A percentile compares a stretch with the other conserved stretches of the same genome.
These are phyloP conservation scores for Spea multiplicata DNA, from an alignment of 2,113 vertebrate genomes.

Conservation along the genomic window DNA sequence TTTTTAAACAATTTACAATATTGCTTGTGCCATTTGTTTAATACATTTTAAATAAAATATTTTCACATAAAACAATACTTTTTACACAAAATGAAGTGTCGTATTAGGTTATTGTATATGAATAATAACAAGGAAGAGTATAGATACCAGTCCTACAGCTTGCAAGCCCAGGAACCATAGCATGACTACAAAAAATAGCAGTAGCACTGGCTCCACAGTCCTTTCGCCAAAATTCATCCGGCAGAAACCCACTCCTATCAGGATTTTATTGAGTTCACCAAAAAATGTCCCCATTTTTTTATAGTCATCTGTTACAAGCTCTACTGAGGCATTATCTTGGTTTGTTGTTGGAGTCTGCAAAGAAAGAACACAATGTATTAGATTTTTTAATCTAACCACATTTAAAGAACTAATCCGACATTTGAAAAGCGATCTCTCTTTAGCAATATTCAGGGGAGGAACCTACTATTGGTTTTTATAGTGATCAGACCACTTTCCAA, in stretches of 20 bases:
- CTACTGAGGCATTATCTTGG: slow-evolving; percentile 52
- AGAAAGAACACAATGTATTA: slow-evolving; percentile 11
- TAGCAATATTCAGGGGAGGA: too few species aligned
- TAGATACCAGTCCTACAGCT: slow-evolving; percentile 89
- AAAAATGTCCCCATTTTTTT: slow-evolving; percentile 93
- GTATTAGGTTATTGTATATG: slow-evolving; percentile 84
- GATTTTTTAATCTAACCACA: too few species aligned
- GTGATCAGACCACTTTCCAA: too few species aligned
- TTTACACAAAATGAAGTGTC: neutral
- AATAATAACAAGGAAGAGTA: slow-evolving; percentile 93
- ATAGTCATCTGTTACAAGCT: slow-evolving; percentile 79
- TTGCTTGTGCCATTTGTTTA: slow-evolving; percentile 27
- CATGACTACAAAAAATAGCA: slow-evolving; percentile 90
- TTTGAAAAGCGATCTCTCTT: too few species aligned
- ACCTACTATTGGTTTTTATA: too few species aligned
- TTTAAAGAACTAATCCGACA: too few species aligned
- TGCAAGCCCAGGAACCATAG: slow-evolving; percentile 95
- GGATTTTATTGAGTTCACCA: slow-evolving; percentile 91
- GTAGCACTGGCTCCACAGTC: slow-evolving; percentile 89
- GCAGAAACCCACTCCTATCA: slow-evolving; percentile 82
- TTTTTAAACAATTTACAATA: neutral
- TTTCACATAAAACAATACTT: slow-evolving; percentile 18
- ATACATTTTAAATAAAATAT: slow-evolving; percentile 45
- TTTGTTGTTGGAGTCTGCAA: slow-evolving; percentile 61
- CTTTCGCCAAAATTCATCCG: slow-evolving; percentile 94